Conservation (phyloP, 2,888 invertebrate species). For the Leptura quadrifasciata region DNA sequence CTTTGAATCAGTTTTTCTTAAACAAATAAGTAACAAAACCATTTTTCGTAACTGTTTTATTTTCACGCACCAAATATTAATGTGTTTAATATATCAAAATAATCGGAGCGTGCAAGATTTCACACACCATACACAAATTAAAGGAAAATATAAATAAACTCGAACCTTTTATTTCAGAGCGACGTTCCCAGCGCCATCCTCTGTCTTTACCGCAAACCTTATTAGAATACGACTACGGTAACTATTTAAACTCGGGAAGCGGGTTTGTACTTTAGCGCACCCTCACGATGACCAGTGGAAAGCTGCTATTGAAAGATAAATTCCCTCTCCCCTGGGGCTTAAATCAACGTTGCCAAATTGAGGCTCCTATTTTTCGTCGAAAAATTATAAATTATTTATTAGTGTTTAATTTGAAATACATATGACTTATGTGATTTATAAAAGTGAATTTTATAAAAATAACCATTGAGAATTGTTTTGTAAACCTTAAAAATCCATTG, state of each 20-base stretch:
- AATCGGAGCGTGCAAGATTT: slow-evolving; percentile 52
- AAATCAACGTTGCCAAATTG: not conserved
- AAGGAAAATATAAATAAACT: slow-evolving; percentile 50
- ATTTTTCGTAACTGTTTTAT: slow-evolving; percentile 54
- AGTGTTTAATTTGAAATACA: too few species aligned
- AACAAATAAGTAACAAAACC: slow-evolving; percentile 44
- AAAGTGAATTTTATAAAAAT: too few species aligned
- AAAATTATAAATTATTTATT: too few species aligned
- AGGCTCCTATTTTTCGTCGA: not conserved
- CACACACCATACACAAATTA: slow-evolving; percentile 52
- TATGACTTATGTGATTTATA: too few species aligned
- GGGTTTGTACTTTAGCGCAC: not conserved
- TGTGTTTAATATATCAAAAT: slow-evolving; percentile 51
- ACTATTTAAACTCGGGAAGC: not conserved
- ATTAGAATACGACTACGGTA: not conserved
- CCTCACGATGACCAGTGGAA: slow-evolving; percentile 9
- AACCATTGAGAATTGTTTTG: too few species aligned
- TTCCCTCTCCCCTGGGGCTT: not conserved
- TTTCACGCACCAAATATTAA: slow-evolving; percentile 49
- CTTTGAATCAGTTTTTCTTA: slow-evolving; percentile 31
- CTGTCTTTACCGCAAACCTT: not conserved
- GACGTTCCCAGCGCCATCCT: slow-evolving; percentile 18
- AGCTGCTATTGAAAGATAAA: slow-evolving; percentile 11
- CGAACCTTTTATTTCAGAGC: slow-evolving; percentile 16
- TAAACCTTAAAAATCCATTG: too few species aligned